These are phyloP conservation scores for Auanema freiburgensis DNA, from an alignment of 2,888 invertebrate species.

Conservation along the genomic window DNA sequence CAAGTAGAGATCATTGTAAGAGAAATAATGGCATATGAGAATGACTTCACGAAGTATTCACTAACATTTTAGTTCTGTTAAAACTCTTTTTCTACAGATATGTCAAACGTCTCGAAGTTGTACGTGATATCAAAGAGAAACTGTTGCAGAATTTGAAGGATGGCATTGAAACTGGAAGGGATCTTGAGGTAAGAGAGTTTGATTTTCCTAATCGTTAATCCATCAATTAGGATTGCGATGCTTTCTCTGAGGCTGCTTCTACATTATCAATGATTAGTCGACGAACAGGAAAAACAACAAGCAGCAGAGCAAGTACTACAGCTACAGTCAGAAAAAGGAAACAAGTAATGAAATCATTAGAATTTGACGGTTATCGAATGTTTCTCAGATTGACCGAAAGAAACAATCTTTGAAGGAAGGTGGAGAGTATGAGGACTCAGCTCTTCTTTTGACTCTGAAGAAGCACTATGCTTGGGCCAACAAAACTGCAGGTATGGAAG, in stretches of 20 bases:
- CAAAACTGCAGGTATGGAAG: not conserved
- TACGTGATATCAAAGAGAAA: constrained; percentile 42
- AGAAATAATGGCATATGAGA: no score
- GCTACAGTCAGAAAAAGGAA: constrained; percentile 44
- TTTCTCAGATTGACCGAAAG: constrained; percentile 52
- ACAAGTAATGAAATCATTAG: constrained; percentile 23
- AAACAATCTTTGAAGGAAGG: constrained; percentile 56
- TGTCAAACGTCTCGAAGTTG: constrained; percentile 31
- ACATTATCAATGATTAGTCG: constrained; percentile 15
- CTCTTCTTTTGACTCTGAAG: constrained; percentile 44
- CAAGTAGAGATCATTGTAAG: no score
- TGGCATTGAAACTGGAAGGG: constrained; percentile 18
- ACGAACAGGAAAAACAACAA: constrained; percentile 17
- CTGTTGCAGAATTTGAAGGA: constrained; percentile 37
- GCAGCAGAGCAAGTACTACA: constrained; percentile 33
- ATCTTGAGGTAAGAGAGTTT: constrained; percentile 14
- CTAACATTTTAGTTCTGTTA: no score
- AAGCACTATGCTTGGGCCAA: constrained; percentile 34
- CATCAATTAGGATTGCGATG: constrained; percentile 19
- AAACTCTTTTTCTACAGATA: constrained; percentile 15
- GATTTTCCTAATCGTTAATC: not conserved
- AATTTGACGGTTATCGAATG: not conserved
- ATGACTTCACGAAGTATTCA: no score
- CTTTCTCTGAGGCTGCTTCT: constrained; percentile 20
- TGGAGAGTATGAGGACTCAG: constrained; percentile 58